Evolutionary conservation across 2,113 vertebrate genomes (phyloP), one percentile per base, ranked within the genome.

Genomic region (Smithornis capensis): DNA sequence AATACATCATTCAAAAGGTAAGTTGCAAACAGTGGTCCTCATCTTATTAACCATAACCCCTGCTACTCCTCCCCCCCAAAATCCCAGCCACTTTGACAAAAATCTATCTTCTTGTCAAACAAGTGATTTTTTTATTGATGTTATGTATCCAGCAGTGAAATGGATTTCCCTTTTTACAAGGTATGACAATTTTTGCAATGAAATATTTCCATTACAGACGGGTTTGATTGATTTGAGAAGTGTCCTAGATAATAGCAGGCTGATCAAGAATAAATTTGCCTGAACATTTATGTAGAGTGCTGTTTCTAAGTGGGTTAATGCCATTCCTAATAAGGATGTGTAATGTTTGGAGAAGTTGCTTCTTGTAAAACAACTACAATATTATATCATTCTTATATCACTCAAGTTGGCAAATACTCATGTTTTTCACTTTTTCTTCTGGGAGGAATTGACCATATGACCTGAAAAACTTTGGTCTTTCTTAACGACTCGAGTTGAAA

Each of bases 11-110:
- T 83, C 49, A 86, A 93, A 96, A 95, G 82, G 68, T 93, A 89
- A 95, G 68, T 63, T 95, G 94, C 75, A 96, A 96, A 96, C 85
- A 96, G 85, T 86, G 71, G 75, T 86, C 89, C 63, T 96, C 94
- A 90, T 93, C 60, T 88, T 92, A 88, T 92, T 96, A 96, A 90
- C 80, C n/a, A 56, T 91, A 94, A 95, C 89, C 92, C 94, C 80
- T 95, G 86, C 68, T 67, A 90, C 73, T 95, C 68, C 28, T 77
- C 50, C 70, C 57, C 57, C 10, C 45, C 33, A 44, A 42, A 68
- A 92, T 90, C 79, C n/a, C 59, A 94, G 79, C 68, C 76, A 67
- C 76, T 95, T 64, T 4, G 56, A 10, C 83, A 89, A 88, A 88
- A 85, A 90, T 88, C 92, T 70, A 12, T 97, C 82, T 63, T 83